Evolutionary conservation across 2,797 vertebrate species (phyloP).

Genomic region (Spea hammondii): DNA sequence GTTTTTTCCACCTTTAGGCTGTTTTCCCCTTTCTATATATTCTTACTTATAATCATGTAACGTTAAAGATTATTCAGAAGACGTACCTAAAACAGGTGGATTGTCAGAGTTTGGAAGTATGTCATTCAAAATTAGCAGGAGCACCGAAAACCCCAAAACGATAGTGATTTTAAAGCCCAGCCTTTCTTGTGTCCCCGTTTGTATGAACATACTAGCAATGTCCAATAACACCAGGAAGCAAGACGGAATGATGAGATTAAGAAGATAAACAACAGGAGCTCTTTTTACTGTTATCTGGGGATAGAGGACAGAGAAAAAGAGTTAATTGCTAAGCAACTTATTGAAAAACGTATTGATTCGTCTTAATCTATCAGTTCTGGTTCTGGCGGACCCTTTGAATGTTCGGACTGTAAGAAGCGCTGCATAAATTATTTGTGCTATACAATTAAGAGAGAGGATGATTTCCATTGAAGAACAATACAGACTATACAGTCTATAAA

Average conservation of each 20-base stretch:
- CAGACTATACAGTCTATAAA: too few species aligned
- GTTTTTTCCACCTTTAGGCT: too few species aligned
- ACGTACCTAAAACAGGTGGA: conserved; percentile 35
- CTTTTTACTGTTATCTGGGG: conserved; percentile 24
- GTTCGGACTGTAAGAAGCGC: too few species aligned
- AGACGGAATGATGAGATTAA: conserved; percentile 41
- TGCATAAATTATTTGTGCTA: too few species aligned
- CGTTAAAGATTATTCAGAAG: background rate
- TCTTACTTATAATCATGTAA: too few species aligned
- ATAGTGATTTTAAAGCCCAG: conserved; percentile 42
- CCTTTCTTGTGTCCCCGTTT: conserved; percentile 1
- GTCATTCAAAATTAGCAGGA: conserved; percentile 38
- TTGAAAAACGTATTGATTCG: background rate
- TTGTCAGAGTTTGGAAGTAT: conserved; percentile 23
- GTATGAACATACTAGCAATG: conserved; percentile 43
- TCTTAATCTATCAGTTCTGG: background rate
- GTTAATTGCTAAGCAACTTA: background rate
- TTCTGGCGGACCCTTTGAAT: background rate
- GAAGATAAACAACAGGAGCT: conserved; percentile 28
- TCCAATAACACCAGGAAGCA: conserved; percentile 44
- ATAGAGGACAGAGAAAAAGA: background rate
- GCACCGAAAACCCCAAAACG: conserved; percentile 46
- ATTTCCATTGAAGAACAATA: background rate
- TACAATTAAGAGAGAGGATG: background rate
- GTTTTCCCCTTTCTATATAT: too few species aligned